Base-by-base conservation (phyloP, 2,888 invertebrate species). In the Cactoblastis cactorum region DNA sequence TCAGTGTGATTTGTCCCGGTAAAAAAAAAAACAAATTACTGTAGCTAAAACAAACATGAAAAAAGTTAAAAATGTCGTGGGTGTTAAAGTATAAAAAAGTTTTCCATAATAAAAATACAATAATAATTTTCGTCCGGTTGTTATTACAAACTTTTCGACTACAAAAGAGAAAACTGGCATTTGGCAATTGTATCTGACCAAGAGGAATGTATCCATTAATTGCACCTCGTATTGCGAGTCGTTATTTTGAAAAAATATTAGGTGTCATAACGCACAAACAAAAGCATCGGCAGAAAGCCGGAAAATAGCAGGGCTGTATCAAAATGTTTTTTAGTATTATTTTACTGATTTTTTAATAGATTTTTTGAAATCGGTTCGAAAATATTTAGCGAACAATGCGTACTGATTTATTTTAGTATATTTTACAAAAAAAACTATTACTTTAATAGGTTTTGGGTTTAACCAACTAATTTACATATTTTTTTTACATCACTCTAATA, bases 261-360 rank as follows among this genome's bases (percentile, higher is more conserved):
- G 58, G 53, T 63, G 57, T 57, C 63, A 62, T 58, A 64, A 55
- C 54, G 61, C 55, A 50, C 55, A 60, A 57, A 57, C 55, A 56
- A 53, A 46, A 54, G 49, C 33, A 48, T 49, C 37, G 45, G 38
- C 53, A 14, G 55, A 57, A 55, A 33, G 49, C 55, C 38, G 55
- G 55, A 52, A 22, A 35, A 22, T 4, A 9, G 0, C 14, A 47
- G 35, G 46, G 46, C n/a, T 46, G 19, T 8, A 3, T n/a, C 11
- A 11, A 33, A 15, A 5, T 17, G 3, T 11, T 6, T 11, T 4
- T 32, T 6, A 32, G 6, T 11, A 32, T 32, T 35, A 35, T 35
- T 35, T 14, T 14, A 6, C n/a, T 35, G 1, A 35, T 15, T 6
- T 6, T 12, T 19, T 11, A 8, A 9, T 19, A 43, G 6, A n/a